A percentile compares a stretch with the other conserved stretches of the same genome.
phyloP scores from a whole-genome alignment of 2,113 vertebrate species.

The Scortum barcoo region DNA sequence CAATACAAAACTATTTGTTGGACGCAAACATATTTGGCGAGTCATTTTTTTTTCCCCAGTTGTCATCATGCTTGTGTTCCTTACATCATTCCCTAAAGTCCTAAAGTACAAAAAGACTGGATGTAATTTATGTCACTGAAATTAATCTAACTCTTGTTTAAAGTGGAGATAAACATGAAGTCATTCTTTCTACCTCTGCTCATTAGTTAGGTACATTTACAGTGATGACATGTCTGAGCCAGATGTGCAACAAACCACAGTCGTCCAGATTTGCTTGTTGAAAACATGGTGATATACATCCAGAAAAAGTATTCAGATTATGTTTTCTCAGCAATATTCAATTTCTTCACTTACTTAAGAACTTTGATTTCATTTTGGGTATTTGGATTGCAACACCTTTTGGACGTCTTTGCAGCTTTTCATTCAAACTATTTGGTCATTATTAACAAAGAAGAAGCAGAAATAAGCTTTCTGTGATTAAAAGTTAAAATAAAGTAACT shows the following conservation, averaged over 20 bases:
- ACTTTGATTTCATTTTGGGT: too few species aligned
- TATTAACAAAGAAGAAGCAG: neutral
- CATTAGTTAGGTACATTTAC: neutral
- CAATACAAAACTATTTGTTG: too few species aligned
- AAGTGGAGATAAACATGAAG: neutral
- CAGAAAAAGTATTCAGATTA: neutral
- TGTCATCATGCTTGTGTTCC: neutral
- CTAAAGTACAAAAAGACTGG: neutral
- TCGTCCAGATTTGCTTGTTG: neutral
- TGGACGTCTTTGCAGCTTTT: neutral
- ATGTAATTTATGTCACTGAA: neutral
- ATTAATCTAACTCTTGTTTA: neutral
- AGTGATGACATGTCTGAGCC: too few species aligned
- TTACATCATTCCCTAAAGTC: too few species aligned
- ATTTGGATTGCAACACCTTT: neutral
- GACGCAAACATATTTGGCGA: too few species aligned
- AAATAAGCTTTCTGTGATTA: neutral
- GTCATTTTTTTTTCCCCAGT: too few species aligned
- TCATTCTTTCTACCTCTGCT: neutral
- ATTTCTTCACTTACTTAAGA: neutral
- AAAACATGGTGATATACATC: neutral
- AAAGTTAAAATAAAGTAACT: conserved; percentile 3
- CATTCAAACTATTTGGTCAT: neutral
- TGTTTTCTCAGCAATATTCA: neutral
- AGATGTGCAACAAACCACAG: too few species aligned